A percentile compares a stretch with the other conserved stretches of the same genome.
Conservation (phyloP, 2,113 vertebrate genomes). For the Isichthys henryi region DNA sequence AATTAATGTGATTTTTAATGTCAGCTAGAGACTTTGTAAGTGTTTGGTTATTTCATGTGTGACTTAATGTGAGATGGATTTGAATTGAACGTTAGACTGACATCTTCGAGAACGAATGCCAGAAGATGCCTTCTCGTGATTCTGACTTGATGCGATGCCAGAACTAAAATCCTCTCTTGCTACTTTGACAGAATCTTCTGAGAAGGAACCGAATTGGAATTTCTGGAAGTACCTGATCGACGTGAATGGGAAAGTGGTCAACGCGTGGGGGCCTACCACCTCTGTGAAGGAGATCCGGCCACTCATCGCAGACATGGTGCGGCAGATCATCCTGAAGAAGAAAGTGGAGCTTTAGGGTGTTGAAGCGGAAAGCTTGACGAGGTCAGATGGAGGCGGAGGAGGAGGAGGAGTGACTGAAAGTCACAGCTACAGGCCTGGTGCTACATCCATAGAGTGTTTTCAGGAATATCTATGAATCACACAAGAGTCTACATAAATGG, state of each 20-base stretch:
- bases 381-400: background rate
- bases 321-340: conserved; percentile 83
- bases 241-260: conserved; percentile 75
- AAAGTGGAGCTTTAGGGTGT: conserved; percentile 77
- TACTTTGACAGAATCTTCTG: conserved; percentile 65
- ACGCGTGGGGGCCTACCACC: conserved; percentile 79
- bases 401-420: background rate
- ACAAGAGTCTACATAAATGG: background rate
- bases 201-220: conserved; percentile 92
- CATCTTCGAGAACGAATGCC: background rate
- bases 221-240: conserved; percentile 96
- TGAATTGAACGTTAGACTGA: background rate
- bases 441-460: background rate
- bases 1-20: background rate
- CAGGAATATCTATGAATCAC: background rate
- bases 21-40: background rate
- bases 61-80: background rate
- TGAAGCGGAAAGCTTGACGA: background rate
- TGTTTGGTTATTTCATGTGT: background rate
- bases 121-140: background rate
- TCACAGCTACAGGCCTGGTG: background rate
- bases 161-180: background rate
- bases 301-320: conserved; percentile 73
- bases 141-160: background rate
- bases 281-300: conserved; percentile 79